These are phyloP conservation scores for Eudyptes chrysolophus DNA, from an alignment of 2,113 vertebrate species.

Conservation along the genomic window DNA sequence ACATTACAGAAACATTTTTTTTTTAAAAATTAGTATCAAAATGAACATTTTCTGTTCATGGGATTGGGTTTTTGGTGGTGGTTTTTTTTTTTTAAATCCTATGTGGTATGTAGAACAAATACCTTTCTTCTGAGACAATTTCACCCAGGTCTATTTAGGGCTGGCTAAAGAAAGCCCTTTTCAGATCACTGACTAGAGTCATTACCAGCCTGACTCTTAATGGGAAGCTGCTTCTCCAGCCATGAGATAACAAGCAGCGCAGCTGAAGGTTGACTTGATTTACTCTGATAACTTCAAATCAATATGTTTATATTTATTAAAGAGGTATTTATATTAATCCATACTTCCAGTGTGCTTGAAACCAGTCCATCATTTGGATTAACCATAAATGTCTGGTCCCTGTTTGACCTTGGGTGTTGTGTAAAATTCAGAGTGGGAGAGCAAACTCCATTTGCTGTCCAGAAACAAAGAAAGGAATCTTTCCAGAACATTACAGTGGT, in stretches of 20 bases:
- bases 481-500: slow-evolving; percentile 21
- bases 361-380: not conserved
- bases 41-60: not conserved
- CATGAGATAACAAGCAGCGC: not conserved
- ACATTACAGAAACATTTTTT: not conserved
- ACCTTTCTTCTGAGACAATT: not conserved
- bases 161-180: not conserved
- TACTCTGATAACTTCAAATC: not conserved
- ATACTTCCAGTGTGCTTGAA: not conserved
- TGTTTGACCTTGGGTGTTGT: not conserved
- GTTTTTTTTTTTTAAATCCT: not conserved
- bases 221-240: not conserved
- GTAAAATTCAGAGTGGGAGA: not conserved
- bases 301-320: not conserved
- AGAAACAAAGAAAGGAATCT: slow-evolving; percentile 25
- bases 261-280: not conserved
- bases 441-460: not conserved
- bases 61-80: not conserved
- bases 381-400: not conserved
- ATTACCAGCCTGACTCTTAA: not conserved
- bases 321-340: not conserved
- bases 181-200: not conserved
- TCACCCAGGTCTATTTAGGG: not conserved
- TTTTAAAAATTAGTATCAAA: not conserved
- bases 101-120: not conserved